Conservation (phyloP, 2,888 invertebrate species). For the Tetrapedia diversipes region DNA sequence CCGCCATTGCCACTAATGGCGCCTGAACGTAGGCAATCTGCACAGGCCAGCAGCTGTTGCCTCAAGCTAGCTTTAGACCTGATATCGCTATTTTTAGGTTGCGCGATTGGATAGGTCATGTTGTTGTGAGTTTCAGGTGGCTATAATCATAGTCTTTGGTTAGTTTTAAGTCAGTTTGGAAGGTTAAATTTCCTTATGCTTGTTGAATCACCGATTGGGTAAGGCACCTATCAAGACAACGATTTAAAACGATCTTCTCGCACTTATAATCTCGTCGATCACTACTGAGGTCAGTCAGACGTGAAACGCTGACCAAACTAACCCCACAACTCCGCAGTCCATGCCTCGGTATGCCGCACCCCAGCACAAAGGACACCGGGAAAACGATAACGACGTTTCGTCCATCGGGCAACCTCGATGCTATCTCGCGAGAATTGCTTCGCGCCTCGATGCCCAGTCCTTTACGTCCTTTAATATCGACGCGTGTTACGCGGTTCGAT, state of each 20-base stretch:
- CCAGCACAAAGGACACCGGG: conserved; percentile 29
- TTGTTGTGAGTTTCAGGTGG: no score
- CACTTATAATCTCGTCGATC: no score
- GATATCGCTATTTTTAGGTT: no score
- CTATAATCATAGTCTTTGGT: no score
- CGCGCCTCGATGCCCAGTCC: conserved; percentile 57
- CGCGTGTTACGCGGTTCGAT: conserved; percentile 67
- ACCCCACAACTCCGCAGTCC: neutral
- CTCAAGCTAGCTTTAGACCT: neutral
- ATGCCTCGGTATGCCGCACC: neutral
- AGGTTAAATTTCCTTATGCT: no score
- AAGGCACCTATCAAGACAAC: no score
- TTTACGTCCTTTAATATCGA: conserved; percentile 68
- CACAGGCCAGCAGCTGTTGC: neutral
- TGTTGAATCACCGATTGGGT: no score
- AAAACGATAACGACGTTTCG: conserved; percentile 55
- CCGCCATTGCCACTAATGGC: conserved; percentile 54
- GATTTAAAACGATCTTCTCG: no score
- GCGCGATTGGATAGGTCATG: no score
- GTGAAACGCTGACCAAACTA: no score
- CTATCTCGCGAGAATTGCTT: conserved; percentile 70
- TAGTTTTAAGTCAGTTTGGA: no score
- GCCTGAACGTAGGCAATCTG: conserved; percentile 8
- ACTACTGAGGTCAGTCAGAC: no score
- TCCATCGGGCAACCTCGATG: conserved; percentile 60